Base-by-base conservation (phyloP, 2,113 vertebrate species). In the Amblyornis subalaris region DNA sequence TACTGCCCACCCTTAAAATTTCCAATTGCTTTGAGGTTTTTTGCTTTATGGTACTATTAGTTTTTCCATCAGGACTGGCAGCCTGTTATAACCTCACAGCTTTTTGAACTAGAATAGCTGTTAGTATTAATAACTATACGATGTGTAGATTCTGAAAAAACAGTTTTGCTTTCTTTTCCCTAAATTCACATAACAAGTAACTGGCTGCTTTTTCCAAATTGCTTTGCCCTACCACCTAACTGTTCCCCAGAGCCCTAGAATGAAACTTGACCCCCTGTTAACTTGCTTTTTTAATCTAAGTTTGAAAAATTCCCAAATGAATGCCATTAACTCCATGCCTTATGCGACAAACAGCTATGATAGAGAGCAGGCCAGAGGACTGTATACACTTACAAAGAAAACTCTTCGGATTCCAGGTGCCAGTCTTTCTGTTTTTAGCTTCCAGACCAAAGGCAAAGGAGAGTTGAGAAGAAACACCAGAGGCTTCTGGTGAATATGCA, bases 391-490 rank as follows among this genome's bases (percentile, higher is more conserved):
- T 97, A 99, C 99, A 97, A 99, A 97, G 97, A 99, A 99, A 97
- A 97, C 97, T 95, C 98, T 98, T 85, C 91, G 94, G 91, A 99
- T 89, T 88, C 97, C 98, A 69, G 66, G 90, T 69, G 98, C 98
- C 94, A 99, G 98, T 76, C 98, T 98, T 97, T 99, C 99, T 22
- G 98, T 98, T 97, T 98, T 98, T 88, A 99, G 96, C 96, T 97
- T 98, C 99, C 99, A 99, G 71, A 97, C 89, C 88, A 99, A 84
- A 7, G 98, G 98, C 85, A 98, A 97, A 12, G 98, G 98, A 65
- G 99, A 99, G 97, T 98, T 99, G 73, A 99, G 98, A 94, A 99
- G 96, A 71, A 99, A 99, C 90, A 98, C 98, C 83, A 99, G 93
- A 23, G 99, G 98, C 95, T 99, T 99, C 79, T 98, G 97, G 96